Conservation (phyloP, 2,888 invertebrate genomes). For the Drosophila eohydei region DNA sequence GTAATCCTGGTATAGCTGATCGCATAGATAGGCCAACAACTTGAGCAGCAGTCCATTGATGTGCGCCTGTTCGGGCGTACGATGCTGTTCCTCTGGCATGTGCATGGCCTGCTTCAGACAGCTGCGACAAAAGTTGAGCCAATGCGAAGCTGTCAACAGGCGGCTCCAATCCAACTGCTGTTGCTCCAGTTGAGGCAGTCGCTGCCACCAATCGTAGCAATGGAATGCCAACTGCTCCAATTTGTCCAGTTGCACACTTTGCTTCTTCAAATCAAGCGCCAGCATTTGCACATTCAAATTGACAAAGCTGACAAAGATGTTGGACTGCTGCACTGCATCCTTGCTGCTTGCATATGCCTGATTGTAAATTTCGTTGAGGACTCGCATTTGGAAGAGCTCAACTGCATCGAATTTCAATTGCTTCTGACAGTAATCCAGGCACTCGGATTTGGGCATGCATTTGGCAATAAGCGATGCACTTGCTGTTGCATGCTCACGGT, state of each 20-base stretch:
- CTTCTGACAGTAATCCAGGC: conserved; percentile 87
- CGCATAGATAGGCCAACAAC: conserved; percentile 86
- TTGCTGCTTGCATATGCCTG: conserved; percentile 85
- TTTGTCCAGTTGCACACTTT: conserved; percentile 85
- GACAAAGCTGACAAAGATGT: conserved; percentile 86
- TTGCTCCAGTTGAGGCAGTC: neutral
- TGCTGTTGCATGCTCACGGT: conserved; percentile 87
- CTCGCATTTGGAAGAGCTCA: conserved; percentile 87
- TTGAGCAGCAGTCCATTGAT: conserved; percentile 86
- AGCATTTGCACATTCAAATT: conserved; percentile 86
- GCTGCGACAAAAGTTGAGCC: conserved; percentile 88
- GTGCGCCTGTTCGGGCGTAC: conserved; percentile 51
- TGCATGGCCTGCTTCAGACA: conserved; percentile 89
- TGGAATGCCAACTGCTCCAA: conserved; percentile 84
- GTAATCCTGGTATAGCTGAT: conserved; percentile 86
- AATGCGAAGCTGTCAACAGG: conserved; percentile 85
- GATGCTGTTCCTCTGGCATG: conserved; percentile 78
- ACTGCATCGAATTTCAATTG: conserved; percentile 88
- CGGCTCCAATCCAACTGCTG: conserved; percentile 67
- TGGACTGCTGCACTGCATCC: conserved; percentile 80
- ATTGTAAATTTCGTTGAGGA: conserved; percentile 86
- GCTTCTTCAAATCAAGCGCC: conserved; percentile 83
- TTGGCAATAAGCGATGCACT: conserved; percentile 87
- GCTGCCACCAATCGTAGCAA: conserved; percentile 78
- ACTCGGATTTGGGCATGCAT: conserved; percentile 87